Base-by-base conservation (phyloP, 2,113 vertebrate genomes). In the Channa maculata region DNA sequence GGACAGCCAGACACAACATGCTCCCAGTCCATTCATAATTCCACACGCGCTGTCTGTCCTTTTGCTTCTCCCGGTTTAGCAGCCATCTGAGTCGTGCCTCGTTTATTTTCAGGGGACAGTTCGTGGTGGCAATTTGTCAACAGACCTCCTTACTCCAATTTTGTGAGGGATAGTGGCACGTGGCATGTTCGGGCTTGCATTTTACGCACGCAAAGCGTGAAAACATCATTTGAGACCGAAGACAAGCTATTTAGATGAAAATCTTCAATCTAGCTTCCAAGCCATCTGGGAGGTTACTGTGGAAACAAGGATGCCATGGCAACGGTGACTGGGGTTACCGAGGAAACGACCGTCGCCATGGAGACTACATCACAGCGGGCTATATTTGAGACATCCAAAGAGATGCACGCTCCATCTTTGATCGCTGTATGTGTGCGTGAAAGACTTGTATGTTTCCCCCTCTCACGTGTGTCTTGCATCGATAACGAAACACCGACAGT, bases 271-370 rank as follows among this genome's bases (percentile, higher is more conserved):
- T 60, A 90, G 91, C 92, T 93, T 92, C 92, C 88, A 94, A 95
- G 95, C 94, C 95, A 96, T 96, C 96, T 96, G 95, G 95, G 95
- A 92, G 89, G 94, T 94, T 95, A 94, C 95, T 94, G 94, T 85
- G 85, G 95, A 96, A 97, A 96, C 93, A 82, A 91, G 74, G 93
- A 95, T 95, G 93, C 95, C 96, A 98, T 98, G 95, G 97, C 95
- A 98, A 98, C 97, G 95, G 93, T 94, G 89, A 93, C 91, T 89
- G 93, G 95, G 95, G 96, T 98, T 97, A 96, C 96, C 94, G 92
- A 91, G 97, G 96, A 96, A 97, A 98, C 96, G 86, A n/a, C 85
- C 82, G 95, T 98, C 86, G 46, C 95, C 95, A 98, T 97, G 94
- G 97, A 92, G 96, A 98, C 96, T 96, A 92, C 94, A 96, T 97